These are phyloP conservation scores for Nomada hirtipes DNA, from an alignment of 2,888 invertebrate genomes.

Conservation along the genomic window DNA sequence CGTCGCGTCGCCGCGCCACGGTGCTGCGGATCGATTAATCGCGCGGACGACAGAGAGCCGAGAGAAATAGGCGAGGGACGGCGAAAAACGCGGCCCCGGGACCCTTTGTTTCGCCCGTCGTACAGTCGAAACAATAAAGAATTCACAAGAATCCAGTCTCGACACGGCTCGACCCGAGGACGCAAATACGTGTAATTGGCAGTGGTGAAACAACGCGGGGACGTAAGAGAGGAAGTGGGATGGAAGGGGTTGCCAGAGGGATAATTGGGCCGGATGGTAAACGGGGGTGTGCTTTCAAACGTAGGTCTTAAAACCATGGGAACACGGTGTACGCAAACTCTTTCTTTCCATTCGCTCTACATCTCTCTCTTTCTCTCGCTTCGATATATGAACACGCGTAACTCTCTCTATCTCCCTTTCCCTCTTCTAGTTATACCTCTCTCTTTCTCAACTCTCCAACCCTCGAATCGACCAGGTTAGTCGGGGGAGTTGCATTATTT, in stretches of 20 bases:
- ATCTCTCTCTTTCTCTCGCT: neutral
- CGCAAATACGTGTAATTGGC: slow-evolving; percentile 68
- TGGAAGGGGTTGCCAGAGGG: slow-evolving; percentile 64
- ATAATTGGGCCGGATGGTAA: slow-evolving; percentile 79
- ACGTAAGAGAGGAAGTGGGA: slow-evolving; percentile 36
- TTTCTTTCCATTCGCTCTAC: slow-evolving; percentile 20
- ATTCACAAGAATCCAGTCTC: slow-evolving; percentile 64
- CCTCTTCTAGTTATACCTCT: neutral
- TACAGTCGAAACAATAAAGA: slow-evolving; percentile 59
- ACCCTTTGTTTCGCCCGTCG: slow-evolving; percentile 46
- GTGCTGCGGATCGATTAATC: slow-evolving; percentile 45
- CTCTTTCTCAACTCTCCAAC: slow-evolving; percentile 20
- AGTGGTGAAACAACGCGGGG: slow-evolving; percentile 61
- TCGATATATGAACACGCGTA: neutral
- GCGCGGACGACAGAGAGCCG: neutral
- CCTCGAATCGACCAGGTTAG: slow-evolving; percentile 57
- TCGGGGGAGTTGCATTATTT: slow-evolving; percentile 74
- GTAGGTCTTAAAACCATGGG: slow-evolving; percentile 62
- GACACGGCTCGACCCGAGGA: slow-evolving; percentile 49
- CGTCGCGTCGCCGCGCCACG: neutral
- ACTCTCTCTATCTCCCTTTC: slow-evolving; percentile 9
- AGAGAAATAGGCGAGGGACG: slow-evolving; percentile 22
- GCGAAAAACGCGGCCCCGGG: slow-evolving; percentile 31
- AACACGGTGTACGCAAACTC: slow-evolving; percentile 55
- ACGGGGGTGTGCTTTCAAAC: slow-evolving; percentile 67